Percentiles rank a stretch among this genome's conserved stretches.
Conservation (phyloP, 1,140 invertebrate genomes). For the Linepithema humile region DNA sequence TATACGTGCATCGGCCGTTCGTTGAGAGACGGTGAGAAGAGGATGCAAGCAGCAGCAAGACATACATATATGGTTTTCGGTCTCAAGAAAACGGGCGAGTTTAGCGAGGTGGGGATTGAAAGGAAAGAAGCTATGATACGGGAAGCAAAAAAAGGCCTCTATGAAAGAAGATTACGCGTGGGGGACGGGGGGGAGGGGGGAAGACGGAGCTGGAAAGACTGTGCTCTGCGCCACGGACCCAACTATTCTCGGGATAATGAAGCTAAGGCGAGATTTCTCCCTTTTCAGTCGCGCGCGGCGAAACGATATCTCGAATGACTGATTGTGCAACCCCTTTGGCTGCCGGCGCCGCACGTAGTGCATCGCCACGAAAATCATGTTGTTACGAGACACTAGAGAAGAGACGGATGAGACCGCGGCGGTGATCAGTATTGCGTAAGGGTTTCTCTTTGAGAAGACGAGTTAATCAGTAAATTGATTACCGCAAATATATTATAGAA, state of each 20-base stretch:
- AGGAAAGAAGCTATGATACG: not conserved
- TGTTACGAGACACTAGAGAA: conserved; percentile 11
- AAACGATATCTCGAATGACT: conserved; percentile 69
- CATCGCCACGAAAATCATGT: conserved; percentile 24
- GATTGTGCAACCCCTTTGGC: conserved; percentile 67
- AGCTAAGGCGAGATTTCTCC: conserved; percentile 78
- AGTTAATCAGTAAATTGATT: conserved; percentile 43
- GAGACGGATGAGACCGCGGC: not conserved
- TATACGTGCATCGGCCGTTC: conserved; percentile 78
- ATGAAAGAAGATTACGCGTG: not conserved
- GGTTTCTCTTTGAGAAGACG: not conserved
- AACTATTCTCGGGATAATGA: conserved; percentile 79
- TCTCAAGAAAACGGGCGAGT: conserved; percentile 41
- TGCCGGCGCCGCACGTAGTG: conserved; percentile 29
- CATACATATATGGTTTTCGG: conserved; percentile 65
- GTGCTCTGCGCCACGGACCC: conserved; percentile 66
- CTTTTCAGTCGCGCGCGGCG: conserved; percentile 67
- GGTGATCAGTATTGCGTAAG: conserved; percentile 35
- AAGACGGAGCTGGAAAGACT: conserved; percentile 1
- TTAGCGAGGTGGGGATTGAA: not conserved
- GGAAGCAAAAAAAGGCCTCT: not conserved
- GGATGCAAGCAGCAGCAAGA: conserved; percentile 42
- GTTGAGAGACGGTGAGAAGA: not conserved
- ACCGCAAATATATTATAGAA: conserved; percentile 8
- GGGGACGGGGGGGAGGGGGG: not conserved